A percentile compares a stretch with the other conserved stretches of the same genome.
phyloP scores from a whole-genome alignment of 2,797 vertebrate species.

The Meda fulgida region DNA sequence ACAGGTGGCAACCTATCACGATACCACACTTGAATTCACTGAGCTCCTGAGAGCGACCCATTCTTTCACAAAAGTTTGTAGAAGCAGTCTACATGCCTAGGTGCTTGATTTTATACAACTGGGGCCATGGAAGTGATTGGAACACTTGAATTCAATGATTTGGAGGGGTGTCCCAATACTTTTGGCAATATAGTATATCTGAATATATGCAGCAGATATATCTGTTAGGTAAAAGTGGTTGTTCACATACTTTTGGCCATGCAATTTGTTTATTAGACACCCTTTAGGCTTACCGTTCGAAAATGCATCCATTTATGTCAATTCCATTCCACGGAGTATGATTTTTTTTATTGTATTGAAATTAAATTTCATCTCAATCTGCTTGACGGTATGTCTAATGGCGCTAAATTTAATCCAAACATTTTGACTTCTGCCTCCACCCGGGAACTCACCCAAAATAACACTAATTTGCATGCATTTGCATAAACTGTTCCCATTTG shows the following conservation, averaged over 20 bases:
- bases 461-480: constrained; percentile 57
- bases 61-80: no score
- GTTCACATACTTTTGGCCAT: background rate
- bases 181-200: no score
- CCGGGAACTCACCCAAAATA: constrained; percentile 57
- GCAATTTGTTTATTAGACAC: background rate
- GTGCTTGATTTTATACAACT: no score
- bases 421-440: constrained; percentile 50
- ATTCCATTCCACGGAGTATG: background rate
- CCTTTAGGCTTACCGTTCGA: background rate
- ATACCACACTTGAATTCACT: no score
- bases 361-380: constrained; percentile 30
- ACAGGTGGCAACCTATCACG: no score
- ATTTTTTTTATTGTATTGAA: constrained; percentile 4
- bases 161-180: no score
- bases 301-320: background rate
- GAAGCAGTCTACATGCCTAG: no score
- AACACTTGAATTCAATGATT: no score
- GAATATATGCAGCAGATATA: background rate
- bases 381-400: constrained; percentile 30
- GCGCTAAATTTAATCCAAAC: constrained; percentile 54
- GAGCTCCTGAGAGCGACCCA: no score
- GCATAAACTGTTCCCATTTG: constrained; percentile 60
- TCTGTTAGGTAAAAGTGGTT: background rate
- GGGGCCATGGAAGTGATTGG: no score